A percentile compares a stretch with the other conserved stretches of the same genome.
Evolutionary conservation across 2,888 invertebrate genomes (phyloP).

Genomic region (Acanthosoma haemorrhoidale): DNA sequence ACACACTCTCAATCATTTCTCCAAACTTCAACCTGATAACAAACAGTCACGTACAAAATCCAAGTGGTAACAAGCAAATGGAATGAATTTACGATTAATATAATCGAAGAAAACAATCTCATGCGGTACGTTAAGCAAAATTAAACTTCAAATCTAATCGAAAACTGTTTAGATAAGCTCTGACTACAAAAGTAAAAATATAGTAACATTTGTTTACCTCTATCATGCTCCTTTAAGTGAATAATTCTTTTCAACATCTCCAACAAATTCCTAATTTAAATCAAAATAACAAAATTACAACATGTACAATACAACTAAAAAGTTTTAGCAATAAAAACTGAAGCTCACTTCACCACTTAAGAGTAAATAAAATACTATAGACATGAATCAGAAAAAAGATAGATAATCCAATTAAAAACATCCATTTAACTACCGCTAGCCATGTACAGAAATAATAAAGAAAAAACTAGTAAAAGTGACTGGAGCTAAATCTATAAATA

Average conservation of each 20-base stretch:
- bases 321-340: not conserved
- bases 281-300: constrained; percentile 17
- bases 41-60: not conserved
- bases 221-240: constrained; percentile 32
- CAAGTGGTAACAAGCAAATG: not conserved
- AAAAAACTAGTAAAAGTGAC: not conserved
- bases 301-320: not conserved
- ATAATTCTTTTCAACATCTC: constrained; percentile 29
- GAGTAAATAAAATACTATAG: not conserved
- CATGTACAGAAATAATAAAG: not conserved
- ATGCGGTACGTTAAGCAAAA: not conserved
- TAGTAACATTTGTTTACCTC: constrained; percentile 19
- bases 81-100: not conserved
- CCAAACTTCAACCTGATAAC: constrained; percentile 25
- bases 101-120: not conserved
- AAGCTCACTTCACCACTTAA: not conserved
- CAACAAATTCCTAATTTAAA: constrained; percentile 22
- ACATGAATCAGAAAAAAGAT: not conserved
- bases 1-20: constrained; percentile 72
- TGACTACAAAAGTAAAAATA: constrained; percentile 9
- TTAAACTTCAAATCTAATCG: not conserved
- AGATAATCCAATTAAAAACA: not conserved
- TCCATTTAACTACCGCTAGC: not conserved
- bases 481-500: constrained; percentile 26
- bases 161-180: not conserved